Conservation (phyloP, 2,888 invertebrate species). For the Harpagoxenus sublaevis region DNA sequence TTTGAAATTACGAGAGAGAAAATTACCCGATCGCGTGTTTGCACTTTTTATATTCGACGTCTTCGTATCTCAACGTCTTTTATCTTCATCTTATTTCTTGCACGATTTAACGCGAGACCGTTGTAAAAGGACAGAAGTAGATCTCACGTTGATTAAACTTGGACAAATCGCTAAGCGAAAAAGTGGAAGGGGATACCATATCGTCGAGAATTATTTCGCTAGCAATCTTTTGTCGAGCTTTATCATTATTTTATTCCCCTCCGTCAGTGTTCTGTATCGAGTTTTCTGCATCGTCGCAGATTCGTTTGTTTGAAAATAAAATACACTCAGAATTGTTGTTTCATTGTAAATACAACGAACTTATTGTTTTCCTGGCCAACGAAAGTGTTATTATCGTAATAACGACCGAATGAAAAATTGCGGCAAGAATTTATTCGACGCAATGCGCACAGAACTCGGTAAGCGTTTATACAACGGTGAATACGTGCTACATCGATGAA, state of each 20-base stretch:
- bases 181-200: background rate
- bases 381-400: background rate
- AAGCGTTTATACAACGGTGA: background rate
- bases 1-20: background rate
- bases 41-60: background rate
- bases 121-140: background rate
- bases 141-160: background rate
- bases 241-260: background rate
- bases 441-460: background rate
- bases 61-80: background rate
- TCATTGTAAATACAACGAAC: background rate
- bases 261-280: background rate
- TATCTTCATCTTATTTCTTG: background rate
- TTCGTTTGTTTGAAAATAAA: background rate
- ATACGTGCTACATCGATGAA: background rate
- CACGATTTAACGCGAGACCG: background rate
- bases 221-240: background rate
- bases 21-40: background rate
- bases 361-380: background rate
- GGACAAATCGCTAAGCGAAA: background rate
- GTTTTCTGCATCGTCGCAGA: background rate
- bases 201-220: background rate
- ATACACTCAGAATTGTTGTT: background rate
- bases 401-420: background rate
- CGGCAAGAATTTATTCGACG: constrained; percentile 13